Conservation (phyloP, 2,888 invertebrate species). For the Chaetoderma sp. region DNA sequence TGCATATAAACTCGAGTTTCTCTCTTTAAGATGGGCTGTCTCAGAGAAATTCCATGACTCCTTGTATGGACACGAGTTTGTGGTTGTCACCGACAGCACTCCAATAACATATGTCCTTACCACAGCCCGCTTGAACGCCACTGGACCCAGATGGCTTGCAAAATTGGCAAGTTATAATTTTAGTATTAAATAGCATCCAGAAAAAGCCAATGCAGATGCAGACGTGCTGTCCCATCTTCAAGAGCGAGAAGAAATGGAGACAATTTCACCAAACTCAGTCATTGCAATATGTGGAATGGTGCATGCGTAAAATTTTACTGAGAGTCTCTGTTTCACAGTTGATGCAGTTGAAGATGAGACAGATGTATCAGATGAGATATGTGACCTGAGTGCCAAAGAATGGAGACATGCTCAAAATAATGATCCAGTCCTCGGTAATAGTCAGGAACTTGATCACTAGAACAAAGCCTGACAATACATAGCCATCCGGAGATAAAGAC, state of each 20-base stretch:
- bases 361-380: too few species aligned
- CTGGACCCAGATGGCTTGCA: slow-evolving; percentile 36
- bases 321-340: too few species aligned
- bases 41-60: slow-evolving; percentile 27
- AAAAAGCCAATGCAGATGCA: too few species aligned
- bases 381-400: not conserved
- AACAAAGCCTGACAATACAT: not conserved
- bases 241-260: not conserved
- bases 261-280: too few species aligned
- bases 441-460: slow-evolving; percentile 1
- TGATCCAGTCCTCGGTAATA: slow-evolving; percentile 7
- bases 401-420: slow-evolving; percentile 2
- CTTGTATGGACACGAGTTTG: too few species aligned
- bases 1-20: slow-evolving; percentile 31
- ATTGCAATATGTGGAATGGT: too few species aligned
- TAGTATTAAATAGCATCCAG: slow-evolving; percentile 33
- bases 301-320: too few species aligned
- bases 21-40: slow-evolving; percentile 32
- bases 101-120: slow-evolving; percentile 35
- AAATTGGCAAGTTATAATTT: slow-evolving; percentile 15
- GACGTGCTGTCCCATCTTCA: slow-evolving; percentile 37
- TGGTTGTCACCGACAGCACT: slow-evolving; percentile 35
- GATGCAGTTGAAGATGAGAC: too few species aligned
- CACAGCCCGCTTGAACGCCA: slow-evolving; percentile 33
- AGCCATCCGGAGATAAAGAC: too few species aligned